Evolutionary conservation across 2,113 vertebrate species (phyloP).

Genomic region (Naja naja): DNA sequence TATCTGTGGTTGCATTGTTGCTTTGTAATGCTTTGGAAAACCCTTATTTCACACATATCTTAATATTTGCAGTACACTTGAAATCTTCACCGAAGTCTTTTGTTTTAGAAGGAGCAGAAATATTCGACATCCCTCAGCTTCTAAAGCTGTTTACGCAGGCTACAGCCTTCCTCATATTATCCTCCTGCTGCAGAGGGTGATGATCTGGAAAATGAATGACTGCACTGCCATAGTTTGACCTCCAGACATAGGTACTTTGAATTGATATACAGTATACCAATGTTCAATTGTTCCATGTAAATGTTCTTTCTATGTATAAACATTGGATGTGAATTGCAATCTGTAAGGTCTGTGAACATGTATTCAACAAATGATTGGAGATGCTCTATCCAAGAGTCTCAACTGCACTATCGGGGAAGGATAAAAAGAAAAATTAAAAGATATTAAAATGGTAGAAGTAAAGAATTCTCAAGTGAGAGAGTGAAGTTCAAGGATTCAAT

Average conservation of each 20-base stretch:
- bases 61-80: background rate
- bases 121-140: background rate
- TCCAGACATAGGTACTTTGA: background rate
- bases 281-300: background rate
- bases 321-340: background rate
- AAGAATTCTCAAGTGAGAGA: background rate
- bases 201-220: background rate
- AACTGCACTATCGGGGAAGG: background rate
- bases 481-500: background rate
- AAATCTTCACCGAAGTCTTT: slow-evolving; percentile 5
- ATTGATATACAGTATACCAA: background rate
- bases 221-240: background rate
- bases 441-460: background rate
- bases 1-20: slow-evolving; percentile 4
- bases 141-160: background rate
- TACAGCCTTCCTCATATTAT: background rate
- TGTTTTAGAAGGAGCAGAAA: background rate
- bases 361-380: background rate
- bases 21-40: slow-evolving; percentile 18
- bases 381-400: background rate
- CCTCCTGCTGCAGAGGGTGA: background rate
- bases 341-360: background rate
- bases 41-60: slow-evolving; percentile 18
- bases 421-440: background rate
- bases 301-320: background rate